Percentiles rank a stretch among this genome's conserved stretches.
Evolutionary conservation across 2,888 invertebrate genomes (phyloP).

Genomic region (Leptodirus hochenwartii): DNA sequence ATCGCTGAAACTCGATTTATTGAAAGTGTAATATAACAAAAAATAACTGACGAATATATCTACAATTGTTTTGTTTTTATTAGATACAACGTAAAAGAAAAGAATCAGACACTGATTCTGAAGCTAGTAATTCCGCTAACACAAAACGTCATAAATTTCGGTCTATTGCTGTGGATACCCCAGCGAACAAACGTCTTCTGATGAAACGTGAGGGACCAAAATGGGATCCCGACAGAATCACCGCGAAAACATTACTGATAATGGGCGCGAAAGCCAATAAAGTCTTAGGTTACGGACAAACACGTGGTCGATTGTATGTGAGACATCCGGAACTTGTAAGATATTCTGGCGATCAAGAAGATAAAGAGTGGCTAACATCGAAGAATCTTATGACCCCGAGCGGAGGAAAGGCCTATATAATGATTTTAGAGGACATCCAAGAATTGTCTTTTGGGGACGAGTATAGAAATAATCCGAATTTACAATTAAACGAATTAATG

Average conservation of each 20-base stretch:
- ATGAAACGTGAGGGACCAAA: slow-evolving; percentile 37
- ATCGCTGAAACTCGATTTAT: slow-evolving; percentile 33
- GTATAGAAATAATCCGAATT: slow-evolving; percentile 43
- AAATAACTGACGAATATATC: no score
- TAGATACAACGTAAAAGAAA: slow-evolving; percentile 35
- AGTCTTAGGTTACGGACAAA: slow-evolving; percentile 55
- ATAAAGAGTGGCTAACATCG: slow-evolving; percentile 64
- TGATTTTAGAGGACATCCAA: slow-evolving; percentile 60
- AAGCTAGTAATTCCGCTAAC: slow-evolving; percentile 28
- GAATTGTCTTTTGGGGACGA: slow-evolving; percentile 56
- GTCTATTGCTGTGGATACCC: slow-evolving; percentile 24
- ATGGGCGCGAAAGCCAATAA: slow-evolving; percentile 64
- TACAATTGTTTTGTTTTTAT: slow-evolving; percentile 3
- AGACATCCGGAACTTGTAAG: slow-evolving; percentile 57
- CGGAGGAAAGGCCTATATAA: slow-evolving; percentile 61
- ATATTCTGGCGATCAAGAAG: slow-evolving; percentile 63
- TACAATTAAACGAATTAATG: slow-evolving; percentile 46
- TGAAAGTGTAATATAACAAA: slow-evolving; percentile 16
- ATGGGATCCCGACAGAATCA: slow-evolving; percentile 57
- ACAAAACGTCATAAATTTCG: slow-evolving; percentile 22
- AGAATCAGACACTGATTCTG: slow-evolving; percentile 47
- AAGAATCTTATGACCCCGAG: slow-evolving; percentile 60
- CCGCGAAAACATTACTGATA: slow-evolving; percentile 54
- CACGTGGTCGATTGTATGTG: slow-evolving; percentile 55
- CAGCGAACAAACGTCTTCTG: slow-evolving; percentile 30